phyloP scores from a whole-genome alignment of 2,888 invertebrate species.

The Heliconius cydno region DNA sequence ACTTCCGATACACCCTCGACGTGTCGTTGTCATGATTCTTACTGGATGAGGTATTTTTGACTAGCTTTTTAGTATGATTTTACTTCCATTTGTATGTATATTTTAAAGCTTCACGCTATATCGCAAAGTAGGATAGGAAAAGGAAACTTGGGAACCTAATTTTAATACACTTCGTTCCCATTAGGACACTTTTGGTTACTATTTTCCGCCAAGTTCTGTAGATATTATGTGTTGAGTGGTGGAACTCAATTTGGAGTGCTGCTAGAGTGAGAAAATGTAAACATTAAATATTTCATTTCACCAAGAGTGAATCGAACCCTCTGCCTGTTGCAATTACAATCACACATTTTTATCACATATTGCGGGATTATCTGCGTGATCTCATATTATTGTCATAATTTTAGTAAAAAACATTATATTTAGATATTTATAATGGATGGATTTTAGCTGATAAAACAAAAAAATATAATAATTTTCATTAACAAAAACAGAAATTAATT shows the following conservation, averaged over 20 bases:
- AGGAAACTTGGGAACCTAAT: neutral
- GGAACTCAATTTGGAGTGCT: neutral
- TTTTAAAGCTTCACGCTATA: neutral
- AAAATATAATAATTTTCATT: no score
- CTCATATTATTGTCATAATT: no score
- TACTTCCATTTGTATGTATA: neutral
- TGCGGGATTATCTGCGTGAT: no score
- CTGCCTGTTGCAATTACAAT: neutral
- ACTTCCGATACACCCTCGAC: constrained; percentile 50
- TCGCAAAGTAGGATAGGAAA: neutral
- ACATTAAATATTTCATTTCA: neutral
- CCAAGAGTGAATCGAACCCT: neutral
- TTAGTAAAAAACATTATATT: no score
- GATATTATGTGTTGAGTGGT: neutral
- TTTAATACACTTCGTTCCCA: neutral
- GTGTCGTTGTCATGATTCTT: constrained; percentile 32
- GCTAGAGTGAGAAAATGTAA: neutral
- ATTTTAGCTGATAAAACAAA: no score
- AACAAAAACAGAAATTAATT: no score
- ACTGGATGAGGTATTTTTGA: constrained; percentile 30
- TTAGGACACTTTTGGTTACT: neutral
- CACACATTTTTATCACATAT: neutral
- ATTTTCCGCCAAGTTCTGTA: neutral
- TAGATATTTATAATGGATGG: no score
- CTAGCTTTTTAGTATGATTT: neutral